A percentile compares a stretch with the other conserved stretches of the same genome.
Evolutionary conservation across 1,140 invertebrate species (phyloP).

Genomic region (Diorhabda elongata): DNA sequence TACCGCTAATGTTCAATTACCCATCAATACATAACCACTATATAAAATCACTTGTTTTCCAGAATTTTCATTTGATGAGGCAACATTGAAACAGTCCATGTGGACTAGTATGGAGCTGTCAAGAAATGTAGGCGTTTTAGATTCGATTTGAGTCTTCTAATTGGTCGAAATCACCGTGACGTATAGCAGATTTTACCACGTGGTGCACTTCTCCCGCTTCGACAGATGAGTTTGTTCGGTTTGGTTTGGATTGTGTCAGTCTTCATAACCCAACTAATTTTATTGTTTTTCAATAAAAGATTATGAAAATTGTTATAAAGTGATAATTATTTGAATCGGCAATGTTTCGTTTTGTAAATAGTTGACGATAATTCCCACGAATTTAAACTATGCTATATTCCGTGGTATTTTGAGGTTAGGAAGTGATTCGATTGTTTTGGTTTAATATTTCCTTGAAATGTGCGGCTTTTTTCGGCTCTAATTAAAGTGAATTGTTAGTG

Average conservation of each 20-base stretch:
- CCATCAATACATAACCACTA: neutral
- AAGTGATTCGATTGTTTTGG: conserved; percentile 1
- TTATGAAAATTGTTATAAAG: neutral
- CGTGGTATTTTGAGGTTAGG: neutral
- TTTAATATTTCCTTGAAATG: neutral
- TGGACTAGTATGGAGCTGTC: conserved; percentile 3
- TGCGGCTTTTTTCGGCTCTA: neutral
- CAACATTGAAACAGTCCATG: conserved; percentile 1
- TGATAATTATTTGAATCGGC: neutral
- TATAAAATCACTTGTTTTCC: neutral
- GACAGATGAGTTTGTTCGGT: conserved; percentile 6
- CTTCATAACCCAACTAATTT: neutral
- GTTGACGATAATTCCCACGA: too few relatives aligned
- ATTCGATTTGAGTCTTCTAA: neutral
- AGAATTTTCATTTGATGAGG: conserved; percentile 3
- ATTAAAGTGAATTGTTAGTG: neutral
- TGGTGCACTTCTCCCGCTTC: conserved; percentile 11
- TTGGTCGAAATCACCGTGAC: neutral
- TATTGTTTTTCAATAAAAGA: neutral
- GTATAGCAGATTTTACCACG: neutral
- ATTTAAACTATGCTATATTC: too few relatives aligned
- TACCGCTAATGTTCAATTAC: neutral
- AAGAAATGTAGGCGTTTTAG: neutral
- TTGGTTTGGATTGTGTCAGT: neutral
- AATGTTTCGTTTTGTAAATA: neutral